A percentile compares a stretch with the other conserved stretches of the same genome.
Evolutionary conservation across 2,888 invertebrate genomes (phyloP).

Genomic region (Epirrita christyi): DNA sequence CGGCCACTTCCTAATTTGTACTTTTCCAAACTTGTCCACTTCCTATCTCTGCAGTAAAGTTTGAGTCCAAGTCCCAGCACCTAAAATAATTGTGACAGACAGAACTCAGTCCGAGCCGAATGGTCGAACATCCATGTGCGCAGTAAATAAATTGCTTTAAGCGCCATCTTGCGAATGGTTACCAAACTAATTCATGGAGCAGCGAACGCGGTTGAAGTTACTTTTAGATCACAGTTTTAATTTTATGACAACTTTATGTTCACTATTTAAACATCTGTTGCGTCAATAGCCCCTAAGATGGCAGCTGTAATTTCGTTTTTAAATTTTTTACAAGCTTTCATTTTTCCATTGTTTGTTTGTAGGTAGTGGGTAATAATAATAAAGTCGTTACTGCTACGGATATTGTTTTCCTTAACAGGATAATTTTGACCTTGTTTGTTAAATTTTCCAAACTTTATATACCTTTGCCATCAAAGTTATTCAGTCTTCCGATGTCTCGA

Average conservation of each 20-base stretch:
- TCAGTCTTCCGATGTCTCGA: slow-evolving; percentile 8
- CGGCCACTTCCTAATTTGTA: no score
- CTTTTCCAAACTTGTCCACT: no score
- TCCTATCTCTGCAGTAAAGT: no score
- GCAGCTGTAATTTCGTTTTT: slow-evolving; percentile 36
- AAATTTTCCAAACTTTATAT: not conserved
- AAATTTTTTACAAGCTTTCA: not conserved
- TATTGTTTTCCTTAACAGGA: not conserved
- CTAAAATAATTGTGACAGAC: not conserved
- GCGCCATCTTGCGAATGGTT: slow-evolving; percentile 18
- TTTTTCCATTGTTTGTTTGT: not conserved
- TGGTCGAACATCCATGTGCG: no score
- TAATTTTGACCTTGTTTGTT: not conserved
- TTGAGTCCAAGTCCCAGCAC: no score
- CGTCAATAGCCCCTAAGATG: slow-evolving; percentile 35
- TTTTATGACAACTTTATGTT: not conserved
- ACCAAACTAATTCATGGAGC: not conserved
- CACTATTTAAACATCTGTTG: not conserved
- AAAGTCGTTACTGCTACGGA: not conserved
- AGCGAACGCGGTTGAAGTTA: not conserved
- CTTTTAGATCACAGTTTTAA: not conserved
- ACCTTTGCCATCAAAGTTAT: slow-evolving; percentile 3
- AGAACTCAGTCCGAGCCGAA: not conserved
- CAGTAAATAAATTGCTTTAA: not conserved
- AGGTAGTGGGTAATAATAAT: not conserved